Percentiles rank a stretch among this genome's conserved stretches.
Evolutionary conservation across 2,888 invertebrate genomes (phyloP).

Genomic region (Drosophila cracens): DNA sequence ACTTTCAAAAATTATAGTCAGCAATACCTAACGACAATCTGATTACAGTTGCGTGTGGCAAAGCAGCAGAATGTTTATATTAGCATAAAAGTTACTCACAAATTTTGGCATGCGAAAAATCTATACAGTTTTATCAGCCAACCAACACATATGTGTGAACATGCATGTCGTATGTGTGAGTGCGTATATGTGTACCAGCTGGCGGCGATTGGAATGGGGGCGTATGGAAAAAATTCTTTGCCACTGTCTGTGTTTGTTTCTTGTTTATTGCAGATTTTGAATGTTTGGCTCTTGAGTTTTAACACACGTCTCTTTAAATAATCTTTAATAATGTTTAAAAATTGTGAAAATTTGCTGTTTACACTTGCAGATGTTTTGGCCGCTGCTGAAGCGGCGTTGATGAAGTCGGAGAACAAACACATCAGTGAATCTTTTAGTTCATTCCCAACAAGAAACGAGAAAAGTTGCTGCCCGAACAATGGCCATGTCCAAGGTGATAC

Average conservation of each 20-base stretch:
- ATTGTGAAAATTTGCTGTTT: conserved; percentile 23
- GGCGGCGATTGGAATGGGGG: conserved; percentile 50
- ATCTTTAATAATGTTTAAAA: conserved; percentile 20
- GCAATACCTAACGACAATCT: not conserved
- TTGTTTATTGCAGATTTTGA: conserved; percentile 48
- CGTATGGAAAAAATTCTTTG: conserved; percentile 50
- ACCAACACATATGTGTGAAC: conserved; percentile 19
- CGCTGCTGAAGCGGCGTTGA: conserved; percentile 43
- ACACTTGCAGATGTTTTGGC: conserved; percentile 63
- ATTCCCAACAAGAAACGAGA: conserved; percentile 14
- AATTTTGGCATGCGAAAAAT: conserved; percentile 67
- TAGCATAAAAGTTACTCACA: conserved; percentile 13
- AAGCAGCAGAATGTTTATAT: not conserved
- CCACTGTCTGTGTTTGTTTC: conserved; percentile 26
- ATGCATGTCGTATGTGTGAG: conserved; percentile 18
- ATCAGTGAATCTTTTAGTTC: conserved; percentile 35
- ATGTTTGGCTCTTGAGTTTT: conserved; percentile 44
- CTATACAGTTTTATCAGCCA: conserved; percentile 69
- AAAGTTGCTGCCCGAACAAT: conserved; percentile 85
- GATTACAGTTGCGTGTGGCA: not conserved
- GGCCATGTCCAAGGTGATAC: conserved; percentile 97
- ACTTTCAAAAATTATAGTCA: not conserved
- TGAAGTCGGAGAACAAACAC: conserved; percentile 36
- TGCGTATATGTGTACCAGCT: conserved; percentile 44
- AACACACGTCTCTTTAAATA: conserved; percentile 35